These are phyloP conservation scores for Aporophyla nigra DNA, from an alignment of 2,888 invertebrate species.

Conservation along the genomic window DNA sequence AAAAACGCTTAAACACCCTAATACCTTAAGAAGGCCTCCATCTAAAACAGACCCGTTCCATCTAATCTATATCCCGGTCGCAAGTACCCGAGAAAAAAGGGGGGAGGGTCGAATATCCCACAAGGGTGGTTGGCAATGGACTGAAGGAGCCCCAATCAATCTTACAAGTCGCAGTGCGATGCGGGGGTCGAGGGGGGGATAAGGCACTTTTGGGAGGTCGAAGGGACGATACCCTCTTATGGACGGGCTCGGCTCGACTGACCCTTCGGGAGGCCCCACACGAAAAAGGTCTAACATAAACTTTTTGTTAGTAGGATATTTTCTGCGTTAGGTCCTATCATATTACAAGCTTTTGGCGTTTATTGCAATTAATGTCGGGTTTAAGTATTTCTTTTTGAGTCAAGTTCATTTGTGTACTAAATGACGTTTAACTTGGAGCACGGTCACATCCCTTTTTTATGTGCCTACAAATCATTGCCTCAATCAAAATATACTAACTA, in stretches of 20 bases:
- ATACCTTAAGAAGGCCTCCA: slow-evolving; percentile 51
- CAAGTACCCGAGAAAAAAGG: slow-evolving; percentile 87
- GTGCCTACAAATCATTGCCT: not conserved
- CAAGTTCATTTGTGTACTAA: slow-evolving; percentile 18
- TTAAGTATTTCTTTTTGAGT: slow-evolving; percentile 11
- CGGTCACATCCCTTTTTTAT: not conserved
- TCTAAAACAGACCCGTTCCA: slow-evolving; percentile 76
- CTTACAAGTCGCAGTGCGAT: slow-evolving; percentile 90
- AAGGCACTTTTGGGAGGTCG: slow-evolving; percentile 82
- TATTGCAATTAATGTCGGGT: slow-evolving; percentile 61
- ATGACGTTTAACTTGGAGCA: not conserved
- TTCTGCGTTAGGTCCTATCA: slow-evolving; percentile 65
- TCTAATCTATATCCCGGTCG: slow-evolving; percentile 77
- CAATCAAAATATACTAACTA: not conserved
- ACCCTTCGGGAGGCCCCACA: slow-evolving; percentile 84
- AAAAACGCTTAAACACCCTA: slow-evolving; percentile 45
- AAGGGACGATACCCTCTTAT: slow-evolving; percentile 90
- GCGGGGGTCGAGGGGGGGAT: slow-evolving; percentile 70
- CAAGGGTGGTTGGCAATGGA: slow-evolving; percentile 89
- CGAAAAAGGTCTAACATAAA: slow-evolving; percentile 86
- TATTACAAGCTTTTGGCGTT: slow-evolving; percentile 64
- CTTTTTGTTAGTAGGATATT: slow-evolving; percentile 82
- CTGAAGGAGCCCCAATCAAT: slow-evolving; percentile 92
- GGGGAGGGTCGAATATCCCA: slow-evolving; percentile 88
- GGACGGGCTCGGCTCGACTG: slow-evolving; percentile 81